Evolutionary conservation across 2,797 vertebrate genomes (phyloP).

Genomic region (Meda fulgida): DNA sequence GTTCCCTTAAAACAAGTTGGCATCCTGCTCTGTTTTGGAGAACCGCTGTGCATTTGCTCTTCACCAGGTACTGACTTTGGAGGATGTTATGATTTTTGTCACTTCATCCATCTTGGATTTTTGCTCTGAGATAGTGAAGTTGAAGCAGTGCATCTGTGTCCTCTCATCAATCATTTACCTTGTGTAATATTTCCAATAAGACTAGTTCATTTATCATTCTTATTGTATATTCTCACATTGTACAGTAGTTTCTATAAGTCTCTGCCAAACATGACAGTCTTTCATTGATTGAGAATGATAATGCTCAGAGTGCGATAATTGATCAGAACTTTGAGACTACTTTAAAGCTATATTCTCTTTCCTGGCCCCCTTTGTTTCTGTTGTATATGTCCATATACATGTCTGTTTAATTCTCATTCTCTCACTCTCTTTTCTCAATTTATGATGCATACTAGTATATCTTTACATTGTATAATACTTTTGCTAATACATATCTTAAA

Average conservation of each 20-base stretch:
- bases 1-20: constrained; percentile 5
- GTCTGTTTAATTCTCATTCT: constrained; percentile 32
- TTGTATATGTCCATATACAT: constrained; percentile 39
- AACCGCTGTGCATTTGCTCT: constrained; percentile 17
- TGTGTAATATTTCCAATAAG: constrained; percentile 27
- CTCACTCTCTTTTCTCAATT: constrained; percentile 63
- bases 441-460: constrained; percentile 29
- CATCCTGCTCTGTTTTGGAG: constrained; percentile 9
- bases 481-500: constrained; percentile 46
- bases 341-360: constrained; percentile 5
- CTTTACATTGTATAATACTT: constrained; percentile 39
- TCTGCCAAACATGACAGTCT: constrained; percentile 13
- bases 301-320: constrained; percentile 13
- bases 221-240: constrained; percentile 27
- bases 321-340: neutral
- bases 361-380: neutral
- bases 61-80: constrained; percentile 24
- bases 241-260: constrained; percentile 18
- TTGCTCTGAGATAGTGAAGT: constrained; percentile 38
- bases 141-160: constrained; percentile 17
- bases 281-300: constrained; percentile 14
- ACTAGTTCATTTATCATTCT: constrained; percentile 25
- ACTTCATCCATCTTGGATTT: constrained; percentile 48
- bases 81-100: constrained; percentile 34
- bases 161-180: constrained; percentile 22